Conservation (phyloP, 2,888 invertebrate genomes). For the Clunio marinus region DNA sequence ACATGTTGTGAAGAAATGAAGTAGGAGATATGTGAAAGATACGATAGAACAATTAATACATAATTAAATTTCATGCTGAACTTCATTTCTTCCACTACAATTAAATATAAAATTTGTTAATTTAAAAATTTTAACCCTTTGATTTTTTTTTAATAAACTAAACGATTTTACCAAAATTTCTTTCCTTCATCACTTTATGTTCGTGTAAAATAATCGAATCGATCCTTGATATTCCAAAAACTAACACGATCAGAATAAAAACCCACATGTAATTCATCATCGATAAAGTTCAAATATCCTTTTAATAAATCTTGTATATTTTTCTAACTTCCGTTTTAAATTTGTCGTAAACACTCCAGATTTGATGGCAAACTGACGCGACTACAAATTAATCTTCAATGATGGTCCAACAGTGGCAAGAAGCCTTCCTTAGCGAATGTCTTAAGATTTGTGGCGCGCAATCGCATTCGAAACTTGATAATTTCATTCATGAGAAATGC, state of each 20-base stretch:
- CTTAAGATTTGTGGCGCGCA: constrained; percentile 19
- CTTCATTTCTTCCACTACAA: no score
- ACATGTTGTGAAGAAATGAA: no score
- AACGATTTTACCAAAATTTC: constrained; percentile 29
- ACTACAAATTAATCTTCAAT: constrained; percentile 16
- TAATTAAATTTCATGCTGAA: no score
- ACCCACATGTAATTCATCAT: constrained; percentile 3
- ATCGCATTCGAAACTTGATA: not conserved
- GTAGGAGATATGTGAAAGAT: no score
- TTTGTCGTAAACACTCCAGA: constrained; percentile 9
- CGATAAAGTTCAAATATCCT: not conserved
- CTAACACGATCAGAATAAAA: not conserved
- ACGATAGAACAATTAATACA: no score
- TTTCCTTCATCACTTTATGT: constrained; percentile 19
- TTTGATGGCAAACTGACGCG: constrained; percentile 7
- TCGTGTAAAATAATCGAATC: constrained; percentile 11
- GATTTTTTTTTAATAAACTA: no score
- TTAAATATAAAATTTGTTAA: no score
- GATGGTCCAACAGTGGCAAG: not conserved
- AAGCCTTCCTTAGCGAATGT: constrained; percentile 2
- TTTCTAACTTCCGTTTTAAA: constrained; percentile 7
- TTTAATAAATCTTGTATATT: not conserved
- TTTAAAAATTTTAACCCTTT: no score
- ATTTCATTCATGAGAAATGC: constrained; percentile 34
- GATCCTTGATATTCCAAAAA: constrained; percentile 10